Percentiles rank a stretch among this genome's conserved stretches.
phyloP scores from a whole-genome alignment of 2,113 vertebrate species.

The Cheilinus undulatus region DNA sequence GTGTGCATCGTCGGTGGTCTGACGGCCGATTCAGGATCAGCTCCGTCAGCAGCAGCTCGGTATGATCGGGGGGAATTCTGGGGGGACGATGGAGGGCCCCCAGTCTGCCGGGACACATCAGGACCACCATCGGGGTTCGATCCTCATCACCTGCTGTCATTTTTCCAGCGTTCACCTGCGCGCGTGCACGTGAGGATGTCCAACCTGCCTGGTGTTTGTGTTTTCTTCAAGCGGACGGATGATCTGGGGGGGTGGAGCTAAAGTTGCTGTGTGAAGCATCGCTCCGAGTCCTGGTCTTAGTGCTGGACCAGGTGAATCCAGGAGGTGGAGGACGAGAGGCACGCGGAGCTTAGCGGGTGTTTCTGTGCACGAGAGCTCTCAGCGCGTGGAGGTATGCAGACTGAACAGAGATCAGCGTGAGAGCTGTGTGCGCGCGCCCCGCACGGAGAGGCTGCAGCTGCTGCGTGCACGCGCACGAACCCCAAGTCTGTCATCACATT shows the following conservation, averaged over 20 bases:
- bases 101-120: neutral
- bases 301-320: neutral
- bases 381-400: conserved; percentile 10
- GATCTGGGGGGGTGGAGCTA: neutral
- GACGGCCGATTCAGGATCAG: conserved; percentile 9
- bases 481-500: neutral
- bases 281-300: conserved; percentile 11
- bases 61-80: neutral
- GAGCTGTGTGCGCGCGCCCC: neutral
- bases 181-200: neutral
- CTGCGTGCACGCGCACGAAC: neutral
- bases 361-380: neutral
- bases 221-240: neutral
- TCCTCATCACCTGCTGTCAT: neutral
- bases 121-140: neutral
- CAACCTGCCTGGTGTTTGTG: neutral
- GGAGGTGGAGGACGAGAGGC: neutral
- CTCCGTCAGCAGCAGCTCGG: conserved; percentile 1
- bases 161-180: neutral
- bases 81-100: neutral
- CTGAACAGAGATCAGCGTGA: neutral
- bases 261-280: conserved; percentile 7
- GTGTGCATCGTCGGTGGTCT: rapidly evolving
- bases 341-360: neutral
- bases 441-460: neutral